Base-by-base conservation (phyloP, 2,113 vertebrate species). In the Oophaga pumilio region DNA sequence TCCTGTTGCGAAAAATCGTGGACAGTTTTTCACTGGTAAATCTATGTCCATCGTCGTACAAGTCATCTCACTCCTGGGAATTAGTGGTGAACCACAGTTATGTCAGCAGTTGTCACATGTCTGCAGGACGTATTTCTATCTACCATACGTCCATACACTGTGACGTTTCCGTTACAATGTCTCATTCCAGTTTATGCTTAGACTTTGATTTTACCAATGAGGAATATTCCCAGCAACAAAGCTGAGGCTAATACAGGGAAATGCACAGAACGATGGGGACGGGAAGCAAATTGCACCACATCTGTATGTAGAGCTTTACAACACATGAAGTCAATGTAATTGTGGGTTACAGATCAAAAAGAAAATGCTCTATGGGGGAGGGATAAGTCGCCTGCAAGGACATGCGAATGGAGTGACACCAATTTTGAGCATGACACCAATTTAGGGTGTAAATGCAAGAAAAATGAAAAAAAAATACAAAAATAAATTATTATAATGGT, bases 81-180 rank as follows among this genome's bases (percentile, higher is more conserved):
- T 84, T 84, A 33, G 50, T 74, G 82, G 66, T 84, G 68, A 73
- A 84, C 68, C 82, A 57, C 82, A 73, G 26, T 24, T 84, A 73
- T 84, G 68, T 73, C 28, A 56, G 82, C 68, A 73, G 24, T n/a
- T 84, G 82, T 59, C 68, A 59, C 68, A 73, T 59, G 53, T 73
- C 68, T 59, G 9, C 8, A 57, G 28, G 81, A 56, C 82, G 28
- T 68, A 56, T 84, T 69, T 82, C 57, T 69, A 69, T 26, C 20
- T 68, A 22, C 8, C 59, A 49, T 8, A 66, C 50, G 43, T 64
- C 24, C 60, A 15, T n/a, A 50, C 79, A 43, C 20, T 68, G 20
- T 68, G 14, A 53, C 62, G 81, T 83, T 83, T 26, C 12, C 6
- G 43, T 28, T 53, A 52, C 62, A 50, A n/a, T 53, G 64, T 53